A percentile compares a stretch with the other conserved stretches of the same genome.
These are phyloP conservation scores for Pandemis cinnamomeana DNA, from an alignment of 2,888 invertebrate species.

Conservation along the genomic window DNA sequence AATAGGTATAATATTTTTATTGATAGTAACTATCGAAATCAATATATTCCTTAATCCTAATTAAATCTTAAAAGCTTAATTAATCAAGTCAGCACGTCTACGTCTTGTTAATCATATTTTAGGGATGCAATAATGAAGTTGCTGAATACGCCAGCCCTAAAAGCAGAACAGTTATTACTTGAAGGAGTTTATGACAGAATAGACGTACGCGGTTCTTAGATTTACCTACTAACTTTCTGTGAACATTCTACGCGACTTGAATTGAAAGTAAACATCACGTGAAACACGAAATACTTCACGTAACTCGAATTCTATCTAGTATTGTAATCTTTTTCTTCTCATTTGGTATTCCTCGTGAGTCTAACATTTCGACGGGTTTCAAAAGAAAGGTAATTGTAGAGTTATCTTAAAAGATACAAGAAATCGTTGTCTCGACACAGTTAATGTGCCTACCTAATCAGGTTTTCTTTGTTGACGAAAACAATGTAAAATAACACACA, in stretches of 20 bases:
- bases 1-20: too few species aligned
- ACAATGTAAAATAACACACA: too few species aligned
- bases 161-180: not conserved
- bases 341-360: slow-evolving; percentile 19
- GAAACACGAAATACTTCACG: slow-evolving; percentile 11
- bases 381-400: slow-evolving; percentile 14
- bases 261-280: slow-evolving; percentile 14
- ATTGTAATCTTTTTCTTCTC: slow-evolving; percentile 19
- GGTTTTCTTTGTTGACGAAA: not conserved
- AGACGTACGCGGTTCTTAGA: slow-evolving; percentile 1
- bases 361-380: slow-evolving; percentile 6
- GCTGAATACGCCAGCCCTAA: not conserved
- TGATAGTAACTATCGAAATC: too few species aligned
- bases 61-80: too few species aligned
- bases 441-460: not conserved
- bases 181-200: not conserved
- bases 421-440: not conserved
- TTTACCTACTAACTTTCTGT: not conserved
- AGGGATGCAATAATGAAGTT: not conserved
- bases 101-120: too few species aligned
- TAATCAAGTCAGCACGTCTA: too few species aligned
- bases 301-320: slow-evolving; percentile 8
- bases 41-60: too few species aligned
- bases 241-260: slow-evolving; percentile 3
- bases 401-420: slow-evolving; percentile 17